A percentile compares a stretch with the other conserved stretches of the same genome.
phyloP scores from a whole-genome alignment of 2,113 vertebrate genomes.

The Mobula hypostoma region DNA sequence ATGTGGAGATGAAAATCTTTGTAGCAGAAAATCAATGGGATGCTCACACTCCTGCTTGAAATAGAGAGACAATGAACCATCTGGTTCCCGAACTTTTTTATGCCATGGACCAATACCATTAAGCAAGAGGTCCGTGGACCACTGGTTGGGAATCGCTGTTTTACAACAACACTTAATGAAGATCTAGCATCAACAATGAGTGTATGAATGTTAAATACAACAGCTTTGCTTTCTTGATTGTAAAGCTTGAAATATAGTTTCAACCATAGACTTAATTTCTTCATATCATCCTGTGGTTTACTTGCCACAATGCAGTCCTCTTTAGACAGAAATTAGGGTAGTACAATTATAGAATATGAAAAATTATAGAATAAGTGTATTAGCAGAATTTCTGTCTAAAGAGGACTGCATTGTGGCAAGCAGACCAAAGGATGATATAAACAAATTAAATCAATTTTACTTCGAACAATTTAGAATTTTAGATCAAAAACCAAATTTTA shows the following conservation, averaged over 20 bases:
- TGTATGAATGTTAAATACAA: neutral
- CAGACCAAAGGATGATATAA: neutral
- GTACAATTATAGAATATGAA: neutral
- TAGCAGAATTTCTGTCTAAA: neutral
- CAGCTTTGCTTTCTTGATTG: neutral
- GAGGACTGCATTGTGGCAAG: neutral
- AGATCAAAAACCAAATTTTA: too few relatives aligned
- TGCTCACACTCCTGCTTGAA: too few relatives aligned
- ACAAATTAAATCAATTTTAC: neutral
- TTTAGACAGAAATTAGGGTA: neutral
- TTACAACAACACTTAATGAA: too few relatives aligned
- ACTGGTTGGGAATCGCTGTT: too few relatives aligned
- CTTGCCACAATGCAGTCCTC: neutral
- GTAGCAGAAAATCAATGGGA: too few relatives aligned
- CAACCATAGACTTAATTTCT: neutral
- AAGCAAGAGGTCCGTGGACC: too few relatives aligned
- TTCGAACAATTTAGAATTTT: neutral
- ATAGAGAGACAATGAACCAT: too few relatives aligned
- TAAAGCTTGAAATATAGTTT: neutral
- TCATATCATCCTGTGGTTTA: neutral
- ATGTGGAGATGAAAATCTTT: too few relatives aligned
- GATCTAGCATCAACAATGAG: neutral
- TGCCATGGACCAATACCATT: too few relatives aligned
- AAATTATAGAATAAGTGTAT: neutral
- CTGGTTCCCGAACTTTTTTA: too few relatives aligned